Evolutionary conservation across 2,888 invertebrate genomes (phyloP), one percentile per base, ranked within the genome.

Genomic region (Clanis bilineata): DNA sequence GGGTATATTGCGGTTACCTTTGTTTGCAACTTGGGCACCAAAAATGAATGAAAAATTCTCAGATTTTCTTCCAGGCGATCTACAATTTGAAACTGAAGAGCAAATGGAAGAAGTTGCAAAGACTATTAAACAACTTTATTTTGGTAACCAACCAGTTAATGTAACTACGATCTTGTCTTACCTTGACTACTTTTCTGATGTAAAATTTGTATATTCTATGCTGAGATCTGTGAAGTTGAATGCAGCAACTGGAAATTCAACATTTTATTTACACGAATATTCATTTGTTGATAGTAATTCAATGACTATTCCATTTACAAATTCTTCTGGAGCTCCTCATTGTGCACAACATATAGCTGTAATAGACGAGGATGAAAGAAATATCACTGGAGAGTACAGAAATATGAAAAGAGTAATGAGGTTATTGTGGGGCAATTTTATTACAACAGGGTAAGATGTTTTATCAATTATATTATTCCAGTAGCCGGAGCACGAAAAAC

Each of bases 171-270:
- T 70, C 32, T 44, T 67, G n/a, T 41, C 51, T 15, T 76, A 65
- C 28, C 54, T 67, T 10, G 60, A 67, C 54, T 80, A 68, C 44
- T 69, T 72, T 54, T 62, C 77, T 6, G 87, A 94, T 92, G 55
- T 68, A 2, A 28, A 70, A 0, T 75, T 79, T 55, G 64, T 58
- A 3, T 73, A 69, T 51, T 57, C 72, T 0, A 71, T 66, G 25
- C 44, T 78, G 9, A 64, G 71, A 43, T 64, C 75, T 3, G 62
- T 70, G 2, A 71, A 67, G 45, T 15, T 73, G 9, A 70, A 73
- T 10, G 55, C 41, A 22, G 59, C 38, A 44, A 63, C 66, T 25
- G 76, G 73, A 4, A 68, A 76, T 59, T 43, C 71, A 54, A 57
- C 68, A 36, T 68, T 76, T 58, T 73, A 68, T 57, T 61, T 74